Conservation (phyloP, 2,113 vertebrate species). For the Brachyhypopomus occidentalis region DNA sequence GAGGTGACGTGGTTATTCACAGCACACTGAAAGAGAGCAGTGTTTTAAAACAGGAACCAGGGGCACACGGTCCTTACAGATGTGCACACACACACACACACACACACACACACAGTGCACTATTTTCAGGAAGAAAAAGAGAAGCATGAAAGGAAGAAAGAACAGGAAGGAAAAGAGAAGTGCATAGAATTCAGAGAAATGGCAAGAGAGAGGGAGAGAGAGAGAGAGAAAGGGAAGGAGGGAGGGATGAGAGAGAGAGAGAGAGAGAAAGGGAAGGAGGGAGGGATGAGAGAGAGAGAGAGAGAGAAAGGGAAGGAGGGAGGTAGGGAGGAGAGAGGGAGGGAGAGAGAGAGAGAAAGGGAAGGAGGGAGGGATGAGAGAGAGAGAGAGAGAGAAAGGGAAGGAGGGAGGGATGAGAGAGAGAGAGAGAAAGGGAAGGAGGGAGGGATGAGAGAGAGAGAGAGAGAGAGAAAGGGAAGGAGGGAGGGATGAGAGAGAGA, state of each 20-base stretch:
- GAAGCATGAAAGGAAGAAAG: neutral
- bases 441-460: neutral
- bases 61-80: neutral
- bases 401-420: no score
- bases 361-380: neutral
- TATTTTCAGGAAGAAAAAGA: conserved; percentile 9
- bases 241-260: neutral
- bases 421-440: neutral
- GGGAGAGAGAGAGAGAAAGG: neutral
- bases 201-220: neutral
- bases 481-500: no score
- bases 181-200: neutral
- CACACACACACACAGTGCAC: conserved; percentile 35
- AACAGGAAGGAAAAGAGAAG: conserved; percentile 21
- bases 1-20: conserved; percentile 60
- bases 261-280: neutral
- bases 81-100: conserved; percentile 33
- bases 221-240: neutral
- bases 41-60: conserved; percentile 55
- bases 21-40: conserved; percentile 64
- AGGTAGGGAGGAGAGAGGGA: neutral
- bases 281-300: neutral
- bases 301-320: neutral
- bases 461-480: neutral
- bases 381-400: neutral